phyloP scores from a whole-genome alignment of 2,113 vertebrate species.

The Clinocottus analis region DNA sequence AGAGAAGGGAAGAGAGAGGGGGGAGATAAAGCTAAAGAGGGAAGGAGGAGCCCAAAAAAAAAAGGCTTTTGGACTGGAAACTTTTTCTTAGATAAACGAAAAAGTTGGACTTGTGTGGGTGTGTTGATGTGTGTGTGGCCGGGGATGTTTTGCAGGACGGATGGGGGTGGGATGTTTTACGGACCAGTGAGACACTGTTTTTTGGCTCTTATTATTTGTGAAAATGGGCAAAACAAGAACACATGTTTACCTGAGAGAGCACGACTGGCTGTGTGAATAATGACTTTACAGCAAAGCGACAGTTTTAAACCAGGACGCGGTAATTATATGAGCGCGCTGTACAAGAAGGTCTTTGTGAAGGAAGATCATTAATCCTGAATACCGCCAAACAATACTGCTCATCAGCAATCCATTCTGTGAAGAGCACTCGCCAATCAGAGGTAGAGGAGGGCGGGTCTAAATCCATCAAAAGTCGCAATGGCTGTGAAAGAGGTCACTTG shows the following conservation, averaged over 20 bases:
- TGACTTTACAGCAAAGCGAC: background rate
- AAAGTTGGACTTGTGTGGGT: constrained; percentile 20
- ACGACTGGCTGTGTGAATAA: background rate
- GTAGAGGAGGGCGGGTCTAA: background rate
- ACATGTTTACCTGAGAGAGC: background rate
- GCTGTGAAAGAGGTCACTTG: too few species aligned
- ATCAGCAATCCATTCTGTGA: background rate
- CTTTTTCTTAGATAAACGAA: constrained; percentile 38
- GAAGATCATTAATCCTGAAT: background rate
- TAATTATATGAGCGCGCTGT: background rate
- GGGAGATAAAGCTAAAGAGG: background rate
- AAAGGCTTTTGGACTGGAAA: constrained; percentile 41
- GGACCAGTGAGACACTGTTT: background rate
- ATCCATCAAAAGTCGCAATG: too few species aligned
- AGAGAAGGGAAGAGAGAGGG: background rate
- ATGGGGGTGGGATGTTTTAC: background rate
- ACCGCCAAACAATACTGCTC: background rate
- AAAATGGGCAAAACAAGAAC: background rate
- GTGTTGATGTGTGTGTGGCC: background rate
- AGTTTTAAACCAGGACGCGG: too few species aligned
- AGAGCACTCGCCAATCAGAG: background rate
- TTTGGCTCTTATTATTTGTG: background rate
- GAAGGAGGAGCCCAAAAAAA: constrained; percentile 27
- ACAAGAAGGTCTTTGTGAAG: background rate
- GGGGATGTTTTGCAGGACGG: background rate